Evolutionary conservation across 2,888 invertebrate genomes (phyloP).

Genomic region (Dynastes hyllus): DNA sequence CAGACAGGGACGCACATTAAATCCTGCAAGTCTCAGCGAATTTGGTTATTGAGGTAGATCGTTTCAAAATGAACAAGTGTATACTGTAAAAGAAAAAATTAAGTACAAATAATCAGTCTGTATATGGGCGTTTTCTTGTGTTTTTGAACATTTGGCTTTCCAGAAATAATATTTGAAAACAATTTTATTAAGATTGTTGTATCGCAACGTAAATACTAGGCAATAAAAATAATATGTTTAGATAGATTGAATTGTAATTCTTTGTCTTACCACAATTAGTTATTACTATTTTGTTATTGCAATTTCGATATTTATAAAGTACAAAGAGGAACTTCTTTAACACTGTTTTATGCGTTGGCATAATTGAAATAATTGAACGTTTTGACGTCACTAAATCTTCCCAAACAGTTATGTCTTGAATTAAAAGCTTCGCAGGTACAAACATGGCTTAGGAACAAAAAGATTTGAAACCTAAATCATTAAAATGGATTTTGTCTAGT

Average conservation of each 20-base stretch:
- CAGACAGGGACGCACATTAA: no score
- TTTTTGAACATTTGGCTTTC: neutral
- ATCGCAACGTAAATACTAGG: neutral
- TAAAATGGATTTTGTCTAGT: no score
- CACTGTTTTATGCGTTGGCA: no score
- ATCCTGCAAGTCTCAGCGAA: no score
- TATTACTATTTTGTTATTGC: neutral
- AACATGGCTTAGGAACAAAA: neutral
- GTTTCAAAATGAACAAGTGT: no score
- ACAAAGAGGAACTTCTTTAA: neutral
- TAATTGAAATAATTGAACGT: no score
- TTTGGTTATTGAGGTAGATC: no score
- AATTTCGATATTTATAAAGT: neutral
- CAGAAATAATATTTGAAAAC: neutral
- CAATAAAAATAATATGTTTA: neutral
- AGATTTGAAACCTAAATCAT: no score
- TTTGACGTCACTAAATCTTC: no score
- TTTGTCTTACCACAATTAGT: no score
- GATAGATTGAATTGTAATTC: neutral
- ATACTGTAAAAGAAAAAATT: slow-evolving; percentile 22
- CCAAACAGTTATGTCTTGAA: no score
- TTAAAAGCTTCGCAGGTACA: neutral
- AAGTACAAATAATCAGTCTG: slow-evolving; percentile 37
- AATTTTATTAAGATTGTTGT: neutral
- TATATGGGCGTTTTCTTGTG: neutral